phyloP scores from a whole-genome alignment of 2,113 vertebrate genomes.

The Tachysurus vachellii region DNA sequence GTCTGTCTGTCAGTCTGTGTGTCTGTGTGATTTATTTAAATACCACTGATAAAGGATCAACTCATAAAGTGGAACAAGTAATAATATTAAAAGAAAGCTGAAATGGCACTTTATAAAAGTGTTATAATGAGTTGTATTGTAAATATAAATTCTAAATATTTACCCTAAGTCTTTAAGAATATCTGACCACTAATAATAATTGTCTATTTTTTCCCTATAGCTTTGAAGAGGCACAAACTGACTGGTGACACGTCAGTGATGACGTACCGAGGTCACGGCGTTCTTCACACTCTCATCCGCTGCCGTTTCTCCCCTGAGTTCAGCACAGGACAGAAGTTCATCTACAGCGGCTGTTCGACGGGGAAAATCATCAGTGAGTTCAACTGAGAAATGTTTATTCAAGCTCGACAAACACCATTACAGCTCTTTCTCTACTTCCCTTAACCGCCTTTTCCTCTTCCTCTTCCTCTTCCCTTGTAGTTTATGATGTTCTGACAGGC shows the following conservation, averaged over 20 bases:
- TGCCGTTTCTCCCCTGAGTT: slow-evolving; percentile 87
- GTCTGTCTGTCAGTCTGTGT: not conserved
- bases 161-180: no score
- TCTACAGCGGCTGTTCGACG: slow-evolving; percentile 89
- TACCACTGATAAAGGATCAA: not conserved
- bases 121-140: not conserved
- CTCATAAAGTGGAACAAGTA: not conserved
- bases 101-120: not conserved
- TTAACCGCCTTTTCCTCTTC: not conserved
- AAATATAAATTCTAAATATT: not conserved
- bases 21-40: not conserved
- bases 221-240: slow-evolving; percentile 84
- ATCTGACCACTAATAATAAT: not conserved
- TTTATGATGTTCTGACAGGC: slow-evolving; percentile 85
- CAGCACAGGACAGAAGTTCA: slow-evolving; percentile 86
- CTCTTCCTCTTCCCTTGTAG: slow-evolving; percentile 58
- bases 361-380: slow-evolving; percentile 87
- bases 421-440: not conserved
- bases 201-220: slow-evolving; percentile 59
- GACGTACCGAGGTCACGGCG: slow-evolving; percentile 90
- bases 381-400: not conserved
- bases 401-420: not conserved
- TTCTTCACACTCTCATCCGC: slow-evolving; percentile 88
- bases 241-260: slow-evolving; percentile 88
- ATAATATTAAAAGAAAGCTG: not conserved